Evolutionary conservation across 1,140 invertebrate genomes (phyloP), one percentile per base, ranked within the genome.

Genomic region (Leptinotarsa undecemlineata): DNA sequence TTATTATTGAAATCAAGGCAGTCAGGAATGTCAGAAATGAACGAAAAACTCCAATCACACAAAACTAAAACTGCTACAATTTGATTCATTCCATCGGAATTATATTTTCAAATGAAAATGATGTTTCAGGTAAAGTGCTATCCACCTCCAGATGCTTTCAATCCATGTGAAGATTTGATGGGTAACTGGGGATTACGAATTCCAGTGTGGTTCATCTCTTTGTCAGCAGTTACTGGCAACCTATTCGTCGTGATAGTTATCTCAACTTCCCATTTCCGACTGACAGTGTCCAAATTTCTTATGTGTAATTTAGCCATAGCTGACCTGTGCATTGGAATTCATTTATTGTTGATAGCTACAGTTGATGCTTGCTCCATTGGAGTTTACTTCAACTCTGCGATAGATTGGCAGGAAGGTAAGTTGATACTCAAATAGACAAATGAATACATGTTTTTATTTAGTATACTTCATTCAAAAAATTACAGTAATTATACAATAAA

Each of bases 251-350:
- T 96, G 11, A 84, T 94, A 0, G 93, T 95, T 0, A 89, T 95
- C 3, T 86, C 93, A 42, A 88, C 88, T 14, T 82, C 87, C 71
- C 84, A 86, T 82, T 86, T 87, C 73, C 84, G 86, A 48, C 86
- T 93, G 78, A 91, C 91, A 11, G 92, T 95, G n/a, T 90, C 93
- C 19, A 93, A 93, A 78, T 93, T 95, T 82, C 87, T 95, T 2
- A 95, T 97, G 92, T 92, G 94, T 81, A 95, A 96, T 85, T 86
- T 97, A 63, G 94, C 95, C 0, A 90, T 94, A 78, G 95, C 95
- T 23, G 95, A 97, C 85, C 86, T 95, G 1, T 93, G 92, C 75
- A 92, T 95, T 85, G 95, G 94, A 4, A 77, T 94, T 3, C 96
- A 97, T 85, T 86, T 97, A 20, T 86, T 95, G 4, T 88, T 96